Percentiles rank a stretch among this genome's conserved stretches.
These are phyloP conservation scores for Petrolisthes manimaculis DNA, from an alignment of 2,888 invertebrate genomes.

Conservation along the genomic window DNA sequence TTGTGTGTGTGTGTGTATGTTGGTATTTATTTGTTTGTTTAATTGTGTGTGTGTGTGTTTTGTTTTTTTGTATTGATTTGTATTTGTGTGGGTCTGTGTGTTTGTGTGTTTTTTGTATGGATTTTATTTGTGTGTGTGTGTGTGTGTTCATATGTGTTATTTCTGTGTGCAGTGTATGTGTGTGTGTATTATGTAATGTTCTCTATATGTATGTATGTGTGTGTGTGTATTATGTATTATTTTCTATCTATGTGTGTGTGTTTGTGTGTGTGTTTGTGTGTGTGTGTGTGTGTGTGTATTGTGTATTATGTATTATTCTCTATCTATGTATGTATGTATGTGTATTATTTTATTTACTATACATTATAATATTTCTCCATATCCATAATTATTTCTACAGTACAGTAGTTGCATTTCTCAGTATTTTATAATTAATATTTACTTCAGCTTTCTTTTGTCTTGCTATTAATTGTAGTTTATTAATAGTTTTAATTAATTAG, in stretches of 20 bases:
- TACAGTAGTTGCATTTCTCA: too few species aligned
- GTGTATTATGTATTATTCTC: background rate
- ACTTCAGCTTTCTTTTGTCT: too few species aligned
- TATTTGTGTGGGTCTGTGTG: background rate
- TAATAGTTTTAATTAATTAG: too few species aligned
- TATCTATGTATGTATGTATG: background rate
- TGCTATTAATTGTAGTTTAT: too few species aligned
- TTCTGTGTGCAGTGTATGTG: background rate
- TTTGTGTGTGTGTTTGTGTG: background rate
- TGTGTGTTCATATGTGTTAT: background rate
- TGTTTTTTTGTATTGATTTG: background rate
- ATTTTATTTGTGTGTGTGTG: background rate
- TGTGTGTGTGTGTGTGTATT: background rate
- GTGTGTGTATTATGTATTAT: background rate
- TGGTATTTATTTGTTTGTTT: background rate
- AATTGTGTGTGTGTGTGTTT: background rate
- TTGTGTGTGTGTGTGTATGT: background rate
- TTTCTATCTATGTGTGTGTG: background rate
- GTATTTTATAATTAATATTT: too few species aligned
- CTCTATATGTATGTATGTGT: constrained; percentile 16
- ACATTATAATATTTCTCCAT: too few species aligned
- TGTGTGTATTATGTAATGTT: background rate
- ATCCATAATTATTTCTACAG: too few species aligned
- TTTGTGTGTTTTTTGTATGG: background rate
- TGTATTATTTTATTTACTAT: background rate